Evolutionary conservation across 2,888 invertebrate genomes (phyloP).

Genomic region (Glyphotaelius pellucidus): DNA sequence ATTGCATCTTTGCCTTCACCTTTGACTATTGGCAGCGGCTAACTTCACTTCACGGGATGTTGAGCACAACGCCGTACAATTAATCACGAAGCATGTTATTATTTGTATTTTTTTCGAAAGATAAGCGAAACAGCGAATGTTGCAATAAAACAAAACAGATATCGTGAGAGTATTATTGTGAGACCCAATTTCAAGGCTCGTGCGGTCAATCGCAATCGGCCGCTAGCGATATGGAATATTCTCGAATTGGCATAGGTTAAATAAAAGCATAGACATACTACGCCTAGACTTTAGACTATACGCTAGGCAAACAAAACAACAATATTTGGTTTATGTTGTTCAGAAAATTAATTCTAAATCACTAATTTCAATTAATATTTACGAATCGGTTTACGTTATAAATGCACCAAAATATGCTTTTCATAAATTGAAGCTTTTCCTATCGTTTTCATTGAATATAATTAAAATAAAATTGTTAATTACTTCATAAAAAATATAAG

Average conservation of each 20-base stretch:
- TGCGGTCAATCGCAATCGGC: slow-evolving; percentile 57
- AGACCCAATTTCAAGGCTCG: slow-evolving; percentile 58
- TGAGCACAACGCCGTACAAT: slow-evolving; percentile 25
- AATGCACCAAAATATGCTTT: too few relatives aligned
- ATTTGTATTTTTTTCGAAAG: slow-evolving; percentile 43
- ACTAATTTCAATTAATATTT: too few relatives aligned
- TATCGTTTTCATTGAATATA: too few relatives aligned
- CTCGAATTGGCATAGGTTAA: not conserved
- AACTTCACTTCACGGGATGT: slow-evolving; percentile 45
- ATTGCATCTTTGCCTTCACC: slow-evolving; percentile 52
- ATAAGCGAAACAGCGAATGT: slow-evolving; percentile 47
- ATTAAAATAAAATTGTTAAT: too few relatives aligned
- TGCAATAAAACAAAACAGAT: slow-evolving; percentile 57
- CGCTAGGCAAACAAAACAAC: not conserved
- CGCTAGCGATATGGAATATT: not conserved
- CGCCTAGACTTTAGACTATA: not conserved
- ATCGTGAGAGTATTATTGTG: slow-evolving; percentile 61
- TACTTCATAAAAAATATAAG: too few relatives aligned
- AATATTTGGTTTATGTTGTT: not conserved
- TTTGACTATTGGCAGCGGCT: slow-evolving; percentile 44
- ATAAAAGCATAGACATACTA: not conserved
- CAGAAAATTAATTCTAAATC: too few relatives aligned
- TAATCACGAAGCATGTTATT: slow-evolving; percentile 46
- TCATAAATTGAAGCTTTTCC: too few relatives aligned
- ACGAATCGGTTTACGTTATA: too few relatives aligned